These are phyloP conservation scores for Lathronympha strigana DNA, from an alignment of 2,888 invertebrate genomes.

Conservation along the genomic window DNA sequence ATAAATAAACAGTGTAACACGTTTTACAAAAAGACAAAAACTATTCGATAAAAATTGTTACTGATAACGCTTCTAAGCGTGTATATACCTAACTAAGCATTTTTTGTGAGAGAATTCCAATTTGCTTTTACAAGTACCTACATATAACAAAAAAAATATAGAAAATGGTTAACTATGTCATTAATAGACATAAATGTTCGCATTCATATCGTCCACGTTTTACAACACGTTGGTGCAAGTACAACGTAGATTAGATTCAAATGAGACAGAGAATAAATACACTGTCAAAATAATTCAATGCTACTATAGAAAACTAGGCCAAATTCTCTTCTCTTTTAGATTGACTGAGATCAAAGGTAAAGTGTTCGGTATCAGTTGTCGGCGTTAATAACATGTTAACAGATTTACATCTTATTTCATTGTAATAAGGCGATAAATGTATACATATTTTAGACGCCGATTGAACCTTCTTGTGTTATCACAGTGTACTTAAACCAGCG, in stretches of 20 bases:
- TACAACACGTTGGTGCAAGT: conserved; percentile 1
- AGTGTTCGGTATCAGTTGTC: neutral
- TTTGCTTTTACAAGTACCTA: conserved; percentile 9
- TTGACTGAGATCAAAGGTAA: neutral
- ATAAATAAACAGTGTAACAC: conserved; percentile 7
- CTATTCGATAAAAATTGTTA: conserved; percentile 1
- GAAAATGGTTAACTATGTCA: neutral
- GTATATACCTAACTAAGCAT: neutral
- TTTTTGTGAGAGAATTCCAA: conserved; percentile 19
- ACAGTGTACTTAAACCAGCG: neutral
- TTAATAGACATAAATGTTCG: neutral
- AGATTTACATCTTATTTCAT: neutral
- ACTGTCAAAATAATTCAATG: neutral
- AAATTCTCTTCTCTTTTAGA: neutral
- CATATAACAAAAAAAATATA: conserved; percentile 13
- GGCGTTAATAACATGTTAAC: neutral
- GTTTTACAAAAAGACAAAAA: conserved; percentile 16
- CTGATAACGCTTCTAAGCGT: conserved; percentile 9
- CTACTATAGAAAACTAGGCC: conserved; percentile 1
- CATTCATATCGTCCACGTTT: neutral
- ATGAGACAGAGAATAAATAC: neutral
- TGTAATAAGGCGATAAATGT: neutral
- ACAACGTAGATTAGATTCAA: neutral
- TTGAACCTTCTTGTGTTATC: neutral
- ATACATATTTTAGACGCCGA: neutral